Evolutionary conservation across 2,888 invertebrate genomes (phyloP).

Genomic region (Ichneumoninae sp.): DNA sequence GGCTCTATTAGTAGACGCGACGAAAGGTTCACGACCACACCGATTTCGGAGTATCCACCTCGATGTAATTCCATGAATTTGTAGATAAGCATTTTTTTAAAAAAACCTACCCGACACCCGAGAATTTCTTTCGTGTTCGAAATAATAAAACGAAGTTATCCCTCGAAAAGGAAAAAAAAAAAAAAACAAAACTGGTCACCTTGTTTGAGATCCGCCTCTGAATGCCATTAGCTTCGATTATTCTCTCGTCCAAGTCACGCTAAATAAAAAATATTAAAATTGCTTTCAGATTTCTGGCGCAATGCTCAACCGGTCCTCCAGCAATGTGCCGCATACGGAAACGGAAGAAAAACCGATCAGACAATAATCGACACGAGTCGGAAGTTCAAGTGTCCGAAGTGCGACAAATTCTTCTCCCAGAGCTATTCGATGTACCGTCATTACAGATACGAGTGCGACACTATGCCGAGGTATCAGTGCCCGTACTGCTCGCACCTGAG

Average conservation of each 20-base stretch:
- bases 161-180: not conserved
- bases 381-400: slow-evolving; percentile 78
- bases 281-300: slow-evolving; percentile 74
- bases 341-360: slow-evolving; percentile 37
- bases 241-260: not conserved
- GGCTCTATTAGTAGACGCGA: slow-evolving; percentile 75
- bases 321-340: slow-evolving; percentile 23
- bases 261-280: slow-evolving; percentile 38
- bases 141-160: slow-evolving; percentile 31
- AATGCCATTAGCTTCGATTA: not conserved
- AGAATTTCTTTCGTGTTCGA: slow-evolving; percentile 1
- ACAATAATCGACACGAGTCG: slow-evolving; percentile 36
- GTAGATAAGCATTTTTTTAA: slow-evolving; percentile 57
- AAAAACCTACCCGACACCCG: slow-evolving; percentile 3
- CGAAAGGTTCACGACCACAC: not conserved
- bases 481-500: slow-evolving; percentile 81
- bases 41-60: not conserved
- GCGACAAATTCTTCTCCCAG: slow-evolving; percentile 79
- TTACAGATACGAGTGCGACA: slow-evolving; percentile 83
- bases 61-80: slow-evolving; percentile 36
- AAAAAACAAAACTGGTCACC: not conserved
- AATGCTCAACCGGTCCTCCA: slow-evolving; percentile 30
- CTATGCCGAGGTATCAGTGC: slow-evolving; percentile 80
- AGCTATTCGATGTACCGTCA: slow-evolving; percentile 82
- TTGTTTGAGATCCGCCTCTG: not conserved